A percentile compares a stretch with the other conserved stretches of the same genome.
Conservation (phyloP, 2,888 invertebrate species). For the Steinernema hermaphroditum region DNA sequence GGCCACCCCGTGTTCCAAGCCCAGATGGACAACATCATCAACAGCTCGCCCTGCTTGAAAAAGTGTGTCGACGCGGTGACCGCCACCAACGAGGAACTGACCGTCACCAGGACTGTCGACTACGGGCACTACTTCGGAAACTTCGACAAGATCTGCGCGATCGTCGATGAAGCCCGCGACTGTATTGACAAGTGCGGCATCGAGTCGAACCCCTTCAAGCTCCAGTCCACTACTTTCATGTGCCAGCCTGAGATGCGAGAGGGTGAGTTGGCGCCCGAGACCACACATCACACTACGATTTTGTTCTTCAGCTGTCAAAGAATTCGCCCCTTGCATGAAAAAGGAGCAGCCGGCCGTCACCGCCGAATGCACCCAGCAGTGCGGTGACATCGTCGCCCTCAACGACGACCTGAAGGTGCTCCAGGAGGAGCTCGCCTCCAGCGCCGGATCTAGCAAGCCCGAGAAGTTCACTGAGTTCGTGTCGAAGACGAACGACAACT, state of each 20-base stretch:
- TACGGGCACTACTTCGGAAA: constrained; percentile 33
- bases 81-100: constrained; percentile 31
- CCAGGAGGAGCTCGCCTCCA: constrained; percentile 6
- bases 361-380: constrained; percentile 28
- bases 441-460: not conserved
- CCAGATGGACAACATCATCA: constrained; percentile 34
- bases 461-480: constrained; percentile 33
- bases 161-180: constrained; percentile 4
- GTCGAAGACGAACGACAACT: constrained; percentile 32
- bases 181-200: constrained; percentile 34
- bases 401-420: constrained; percentile 30
- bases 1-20: constrained; percentile 38
- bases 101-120: constrained; percentile 34
- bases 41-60: constrained; percentile 31
- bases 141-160: constrained; percentile 32
- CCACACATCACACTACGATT: no score
- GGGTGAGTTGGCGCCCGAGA: not conserved
- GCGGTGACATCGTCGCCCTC: constrained; percentile 35
- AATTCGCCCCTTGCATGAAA: constrained; percentile 21
- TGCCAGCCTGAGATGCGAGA: constrained; percentile 2
- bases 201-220: constrained; percentile 36
- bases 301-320: constrained; percentile 23
- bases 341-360: constrained; percentile 31
- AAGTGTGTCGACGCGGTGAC: constrained; percentile 31
- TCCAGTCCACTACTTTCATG: constrained; percentile 19